Conservation (phyloP, 2,888 invertebrate species). For the Drosophila infuscata region DNA sequence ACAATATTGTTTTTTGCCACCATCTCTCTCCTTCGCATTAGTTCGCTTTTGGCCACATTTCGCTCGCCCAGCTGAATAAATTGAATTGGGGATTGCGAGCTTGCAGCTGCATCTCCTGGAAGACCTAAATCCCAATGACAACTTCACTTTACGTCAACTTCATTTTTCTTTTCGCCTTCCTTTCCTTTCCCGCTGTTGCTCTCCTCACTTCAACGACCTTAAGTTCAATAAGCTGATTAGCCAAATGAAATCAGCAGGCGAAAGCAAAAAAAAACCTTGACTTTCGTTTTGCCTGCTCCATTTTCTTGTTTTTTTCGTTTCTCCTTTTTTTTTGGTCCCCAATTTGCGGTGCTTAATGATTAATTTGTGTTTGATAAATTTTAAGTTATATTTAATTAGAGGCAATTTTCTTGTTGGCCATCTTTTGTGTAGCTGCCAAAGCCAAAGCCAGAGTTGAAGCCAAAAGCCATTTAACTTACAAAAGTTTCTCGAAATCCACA, state of each 20-base stretch:
- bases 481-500: neutral
- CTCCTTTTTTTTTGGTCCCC: constrained; percentile 2
- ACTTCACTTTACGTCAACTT: constrained; percentile 52
- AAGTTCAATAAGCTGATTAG: constrained; percentile 79
- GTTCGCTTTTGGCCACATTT: constrained; percentile 2
- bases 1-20: neutral
- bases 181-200: constrained; percentile 4
- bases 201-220: constrained; percentile 28
- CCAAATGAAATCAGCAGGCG: constrained; percentile 67
- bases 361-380: constrained; percentile 73
- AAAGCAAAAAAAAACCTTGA: constrained; percentile 43
- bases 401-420: constrained; percentile 19
- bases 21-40: neutral
- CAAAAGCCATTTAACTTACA: constrained; percentile 25
- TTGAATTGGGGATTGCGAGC: constrained; percentile 60
- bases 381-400: constrained; percentile 72
- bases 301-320: neutral
- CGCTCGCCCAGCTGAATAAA: constrained; percentile 43
- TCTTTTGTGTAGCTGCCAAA: neutral
- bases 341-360: constrained; percentile 68
- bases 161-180: constrained; percentile 24
- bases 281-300: constrained; percentile 6
- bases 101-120: constrained; percentile 58
- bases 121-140: constrained; percentile 45
- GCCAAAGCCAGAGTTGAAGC: constrained; percentile 9